Conservation (phyloP, 53 echinoderm and acorn worm genomes). For the Arbacia lixula region DNA sequence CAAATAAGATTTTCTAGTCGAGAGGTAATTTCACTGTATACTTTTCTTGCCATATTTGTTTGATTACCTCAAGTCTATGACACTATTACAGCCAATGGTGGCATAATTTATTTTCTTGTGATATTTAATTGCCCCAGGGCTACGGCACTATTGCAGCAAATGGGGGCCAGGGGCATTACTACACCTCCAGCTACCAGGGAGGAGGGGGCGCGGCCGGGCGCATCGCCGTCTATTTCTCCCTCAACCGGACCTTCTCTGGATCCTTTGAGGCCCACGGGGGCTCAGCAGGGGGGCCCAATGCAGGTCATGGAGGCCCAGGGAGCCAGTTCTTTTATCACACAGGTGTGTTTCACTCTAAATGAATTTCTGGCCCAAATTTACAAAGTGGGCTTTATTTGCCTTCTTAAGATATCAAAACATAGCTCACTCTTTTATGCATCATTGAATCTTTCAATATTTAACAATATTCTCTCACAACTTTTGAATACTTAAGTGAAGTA, state of each 20-base stretch:
- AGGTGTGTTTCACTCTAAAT: conserved; percentile 39
- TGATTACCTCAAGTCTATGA: too few relatives aligned
- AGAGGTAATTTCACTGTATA: too few relatives aligned
- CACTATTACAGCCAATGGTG: too few relatives aligned
- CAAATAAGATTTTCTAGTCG: too few relatives aligned
- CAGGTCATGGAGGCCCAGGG: conserved; percentile 86
- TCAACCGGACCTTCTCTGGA: conserved; percentile 89
- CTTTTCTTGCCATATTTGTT: too few relatives aligned
- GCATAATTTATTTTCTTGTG: not conserved
- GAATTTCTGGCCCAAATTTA: not conserved
- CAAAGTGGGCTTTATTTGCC: too few relatives aligned
- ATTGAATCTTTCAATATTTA: too few relatives aligned
- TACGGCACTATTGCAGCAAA: conserved; percentile 80
- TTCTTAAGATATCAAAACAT: too few relatives aligned
- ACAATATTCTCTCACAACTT: too few relatives aligned
- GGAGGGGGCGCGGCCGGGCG: conserved; percentile 90
- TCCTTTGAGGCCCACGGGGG: conserved; percentile 90
- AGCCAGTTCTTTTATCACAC: conserved; percentile 93
- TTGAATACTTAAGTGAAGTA: too few relatives aligned
- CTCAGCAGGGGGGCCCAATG: conserved; percentile 56
- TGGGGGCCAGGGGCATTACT: conserved; percentile 73
- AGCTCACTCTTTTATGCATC: too few relatives aligned
- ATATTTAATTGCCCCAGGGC: conserved; percentile 49
- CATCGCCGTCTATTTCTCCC: conserved; percentile 86
- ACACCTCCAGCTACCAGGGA: conserved; percentile 63